A percentile compares a stretch with the other conserved stretches of the same genome.
phyloP scores from a whole-genome alignment of 2,888 invertebrate species.

The Melipona bicolor region DNA sequence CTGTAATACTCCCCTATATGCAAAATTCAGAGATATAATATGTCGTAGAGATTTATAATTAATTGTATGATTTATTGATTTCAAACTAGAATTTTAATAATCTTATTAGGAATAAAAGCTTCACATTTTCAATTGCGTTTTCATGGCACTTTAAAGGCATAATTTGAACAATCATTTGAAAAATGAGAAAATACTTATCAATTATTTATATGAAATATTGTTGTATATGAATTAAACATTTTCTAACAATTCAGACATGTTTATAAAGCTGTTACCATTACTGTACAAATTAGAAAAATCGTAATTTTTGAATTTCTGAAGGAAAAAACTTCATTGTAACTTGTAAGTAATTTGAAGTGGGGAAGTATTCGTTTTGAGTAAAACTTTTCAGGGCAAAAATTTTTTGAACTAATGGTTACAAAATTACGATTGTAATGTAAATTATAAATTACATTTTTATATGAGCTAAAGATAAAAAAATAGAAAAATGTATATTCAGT shows the following conservation, averaged over 20 bases:
- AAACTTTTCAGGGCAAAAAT: not conserved
- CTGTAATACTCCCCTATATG: conserved; percentile 33
- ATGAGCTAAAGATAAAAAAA: conserved; percentile 10
- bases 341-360: conserved; percentile 17
- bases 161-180: conserved; percentile 7
- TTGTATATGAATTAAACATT: conserved; percentile 10
- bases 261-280: conserved; percentile 9
- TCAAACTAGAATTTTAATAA: conserved; percentile 13
- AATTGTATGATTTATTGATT: conserved; percentile 9
- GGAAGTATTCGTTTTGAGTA: not conserved
- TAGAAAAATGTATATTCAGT: conserved; percentile 9
- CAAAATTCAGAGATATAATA: conserved; percentile 9
- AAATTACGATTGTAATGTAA: conserved; percentile 10
- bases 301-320: conserved; percentile 23
- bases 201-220: conserved; percentile 7
- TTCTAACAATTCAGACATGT: not conserved
- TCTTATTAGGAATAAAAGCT: conserved; percentile 4
- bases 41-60: conserved; percentile 7
- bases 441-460: conserved; percentile 35
- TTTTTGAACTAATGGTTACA: conserved; percentile 1
- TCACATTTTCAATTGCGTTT: conserved; percentile 38
- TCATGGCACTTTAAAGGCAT: conserved; percentile 66
- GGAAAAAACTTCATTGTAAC: not conserved
- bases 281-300: conserved; percentile 39
- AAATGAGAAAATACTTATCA: not conserved